These are phyloP conservation scores for Notocelia uddmanniana DNA, from an alignment of 2,888 invertebrate species.

Conservation along the genomic window DNA sequence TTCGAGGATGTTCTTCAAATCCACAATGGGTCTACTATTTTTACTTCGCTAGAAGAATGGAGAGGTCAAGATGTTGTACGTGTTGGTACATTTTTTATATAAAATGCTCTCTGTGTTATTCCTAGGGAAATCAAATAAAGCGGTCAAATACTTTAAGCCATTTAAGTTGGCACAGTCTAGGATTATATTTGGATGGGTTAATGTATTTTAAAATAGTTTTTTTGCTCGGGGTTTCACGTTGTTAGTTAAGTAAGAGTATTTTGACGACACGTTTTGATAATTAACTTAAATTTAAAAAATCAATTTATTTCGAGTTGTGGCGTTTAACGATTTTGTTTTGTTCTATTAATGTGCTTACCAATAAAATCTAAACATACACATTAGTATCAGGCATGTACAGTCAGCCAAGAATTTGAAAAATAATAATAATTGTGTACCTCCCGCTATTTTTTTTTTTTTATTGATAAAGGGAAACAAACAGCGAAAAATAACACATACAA, in stretches of 20 bases:
- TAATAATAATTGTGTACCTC: too few species aligned
- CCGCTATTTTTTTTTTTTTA: too few species aligned
- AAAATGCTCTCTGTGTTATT: constrained; percentile 22
- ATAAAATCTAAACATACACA: not conserved
- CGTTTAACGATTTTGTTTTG: not conserved
- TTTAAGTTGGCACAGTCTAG: not conserved
- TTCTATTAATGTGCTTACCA: not conserved
- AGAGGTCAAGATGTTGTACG: constrained; percentile 29
- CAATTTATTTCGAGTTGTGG: not conserved
- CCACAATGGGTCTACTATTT: constrained; percentile 29
- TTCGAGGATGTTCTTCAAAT: constrained; percentile 18
- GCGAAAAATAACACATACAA: too few species aligned
- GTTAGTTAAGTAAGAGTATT: too few species aligned
- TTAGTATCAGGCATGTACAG: too few species aligned
- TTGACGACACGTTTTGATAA: not conserved
- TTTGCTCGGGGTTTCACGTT: not conserved
- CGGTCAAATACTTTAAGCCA: not conserved
- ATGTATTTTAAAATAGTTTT: not conserved
- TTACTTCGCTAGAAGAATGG: constrained; percentile 8
- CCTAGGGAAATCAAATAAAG: constrained; percentile 31
- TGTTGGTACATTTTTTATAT: constrained; percentile 37
- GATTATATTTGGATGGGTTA: not conserved
- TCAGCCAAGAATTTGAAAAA: too few species aligned
- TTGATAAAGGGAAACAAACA: too few species aligned
- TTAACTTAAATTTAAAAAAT: constrained; percentile 8